phyloP scores from a whole-genome alignment of 2,113 vertebrate species.

The Syngnathus typhle region DNA sequence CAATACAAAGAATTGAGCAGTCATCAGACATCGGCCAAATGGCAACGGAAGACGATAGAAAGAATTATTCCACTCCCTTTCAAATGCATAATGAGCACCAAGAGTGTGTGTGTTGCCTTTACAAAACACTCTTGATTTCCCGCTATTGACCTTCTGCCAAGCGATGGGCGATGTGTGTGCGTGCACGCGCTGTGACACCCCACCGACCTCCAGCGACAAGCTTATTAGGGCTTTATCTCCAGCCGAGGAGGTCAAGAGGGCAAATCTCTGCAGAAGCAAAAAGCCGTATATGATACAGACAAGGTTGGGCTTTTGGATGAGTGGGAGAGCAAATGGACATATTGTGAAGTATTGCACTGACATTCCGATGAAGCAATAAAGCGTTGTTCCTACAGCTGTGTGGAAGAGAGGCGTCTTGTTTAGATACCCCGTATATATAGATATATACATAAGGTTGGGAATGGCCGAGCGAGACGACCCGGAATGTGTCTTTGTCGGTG shows the following conservation, averaged over 20 bases:
- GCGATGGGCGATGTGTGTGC: constrained; percentile 43
- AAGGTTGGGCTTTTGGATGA: constrained; percentile 23
- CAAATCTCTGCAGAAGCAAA: constrained; percentile 6
- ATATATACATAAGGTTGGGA: neutral
- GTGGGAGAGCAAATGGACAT: constrained; percentile 10
- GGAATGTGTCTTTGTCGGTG: neutral
- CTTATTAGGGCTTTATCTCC: constrained; percentile 52
- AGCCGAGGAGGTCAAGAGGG: constrained; percentile 30
- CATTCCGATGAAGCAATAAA: constrained; percentile 62
- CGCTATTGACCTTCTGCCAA: constrained; percentile 53
- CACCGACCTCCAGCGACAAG: constrained; percentile 44
- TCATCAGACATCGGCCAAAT: too few species aligned
- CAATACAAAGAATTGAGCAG: too few species aligned
- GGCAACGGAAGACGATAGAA: too few species aligned
- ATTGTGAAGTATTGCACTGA: constrained; percentile 29
- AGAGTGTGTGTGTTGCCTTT: constrained; percentile 20
- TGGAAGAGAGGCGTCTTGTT: constrained; percentile 46
- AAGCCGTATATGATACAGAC: constrained; percentile 20
- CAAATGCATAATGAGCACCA: too few species aligned
- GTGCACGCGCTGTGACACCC: constrained; percentile 21
- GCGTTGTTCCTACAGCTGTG: constrained; percentile 55
- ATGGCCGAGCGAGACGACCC: neutral
- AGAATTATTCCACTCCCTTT: too few species aligned
- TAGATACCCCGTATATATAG: too few species aligned
- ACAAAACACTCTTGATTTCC: constrained; percentile 50